These are phyloP conservation scores for Zaprionus ornatus DNA, from an alignment of 1,140 invertebrate genomes.

Conservation along the genomic window DNA sequence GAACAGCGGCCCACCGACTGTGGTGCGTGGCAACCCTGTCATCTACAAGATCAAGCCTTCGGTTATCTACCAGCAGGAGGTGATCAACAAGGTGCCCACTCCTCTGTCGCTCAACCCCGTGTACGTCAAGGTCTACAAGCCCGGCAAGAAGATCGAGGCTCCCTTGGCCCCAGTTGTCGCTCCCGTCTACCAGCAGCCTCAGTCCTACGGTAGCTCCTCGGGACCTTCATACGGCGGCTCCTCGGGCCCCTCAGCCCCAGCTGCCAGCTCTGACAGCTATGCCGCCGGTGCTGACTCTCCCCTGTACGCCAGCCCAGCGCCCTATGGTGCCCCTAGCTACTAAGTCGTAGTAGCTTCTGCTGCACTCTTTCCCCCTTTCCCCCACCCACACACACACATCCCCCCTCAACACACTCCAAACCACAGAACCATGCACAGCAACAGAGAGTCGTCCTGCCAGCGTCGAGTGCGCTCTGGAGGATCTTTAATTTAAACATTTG, in stretches of 20 bases:
- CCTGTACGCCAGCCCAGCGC: slow-evolving; percentile 65
- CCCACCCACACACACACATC: not conserved
- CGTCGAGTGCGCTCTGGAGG: slow-evolving; percentile 2
- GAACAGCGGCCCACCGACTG: slow-evolving; percentile 76
- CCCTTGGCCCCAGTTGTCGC: slow-evolving; percentile 74
- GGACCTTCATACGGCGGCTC: not conserved
- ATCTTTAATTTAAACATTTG: slow-evolving; percentile 60
- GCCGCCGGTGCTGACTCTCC: slow-evolving; percentile 55
- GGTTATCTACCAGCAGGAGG: slow-evolving; percentile 81
- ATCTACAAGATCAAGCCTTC: slow-evolving; percentile 82
- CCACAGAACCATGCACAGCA: not conserved
- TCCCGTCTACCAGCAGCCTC: slow-evolving; percentile 53
- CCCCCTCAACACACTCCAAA: not conserved
- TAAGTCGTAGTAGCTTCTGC: slow-evolving; percentile 23
- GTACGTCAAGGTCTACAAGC: slow-evolving; percentile 82
- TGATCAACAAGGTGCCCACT: slow-evolving; percentile 81
- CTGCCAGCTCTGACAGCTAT: slow-evolving; percentile 50
- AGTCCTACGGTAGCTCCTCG: slow-evolving; percentile 50
- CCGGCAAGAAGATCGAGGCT: slow-evolving; percentile 79
- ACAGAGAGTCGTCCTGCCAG: slow-evolving; percentile 10
- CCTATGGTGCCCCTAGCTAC: slow-evolving; percentile 65
- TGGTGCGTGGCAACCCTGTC: slow-evolving; percentile 77
- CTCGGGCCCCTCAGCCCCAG: slow-evolving; percentile 34
- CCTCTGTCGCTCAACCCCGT: slow-evolving; percentile 79
- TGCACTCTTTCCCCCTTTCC: not conserved